Evolutionary conservation across 53 echinoderm and acorn worm genomes (phyloP).

Genomic region (Apostichopus leukothele): DNA sequence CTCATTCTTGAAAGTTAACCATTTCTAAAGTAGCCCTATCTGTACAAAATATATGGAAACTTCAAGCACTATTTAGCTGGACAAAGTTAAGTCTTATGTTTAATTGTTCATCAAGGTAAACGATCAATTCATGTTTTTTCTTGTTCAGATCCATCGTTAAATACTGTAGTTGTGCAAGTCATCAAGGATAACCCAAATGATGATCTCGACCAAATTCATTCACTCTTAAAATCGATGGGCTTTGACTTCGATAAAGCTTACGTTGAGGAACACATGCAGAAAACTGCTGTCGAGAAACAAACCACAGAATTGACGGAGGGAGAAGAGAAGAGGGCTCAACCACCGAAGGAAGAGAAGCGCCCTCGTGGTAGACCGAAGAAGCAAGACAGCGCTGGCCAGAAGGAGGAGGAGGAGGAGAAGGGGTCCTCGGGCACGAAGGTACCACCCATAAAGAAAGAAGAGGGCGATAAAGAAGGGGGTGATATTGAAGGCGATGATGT

Average conservation of each 20-base stretch:
- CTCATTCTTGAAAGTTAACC: too few species aligned
- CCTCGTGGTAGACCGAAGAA: conserved; percentile 16
- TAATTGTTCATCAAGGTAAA: too few species aligned
- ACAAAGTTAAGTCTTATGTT: too few species aligned
- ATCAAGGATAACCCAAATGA: conserved; percentile 33
- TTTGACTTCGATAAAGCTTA: conserved; percentile 25
- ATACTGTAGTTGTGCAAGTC: background rate
- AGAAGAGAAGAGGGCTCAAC: background rate
- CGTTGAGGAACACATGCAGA: conserved; percentile 19
- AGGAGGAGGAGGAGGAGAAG: background rate
- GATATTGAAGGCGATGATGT: too few species aligned
- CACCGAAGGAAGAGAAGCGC: background rate
- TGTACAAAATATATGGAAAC: too few species aligned
- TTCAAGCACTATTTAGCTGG: too few species aligned
- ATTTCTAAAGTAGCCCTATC: too few species aligned
- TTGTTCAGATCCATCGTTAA: conserved; percentile 7
- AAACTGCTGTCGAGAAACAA: background rate
- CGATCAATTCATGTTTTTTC: background rate
- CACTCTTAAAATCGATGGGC: conserved; percentile 12
- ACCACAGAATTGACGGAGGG: background rate
- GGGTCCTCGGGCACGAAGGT: background rate
- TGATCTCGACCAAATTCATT: conserved; percentile 22
- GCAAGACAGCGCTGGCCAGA: background rate
- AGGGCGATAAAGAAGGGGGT: too few species aligned
- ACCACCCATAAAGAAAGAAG: too few species aligned